Evolutionary conservation across 2,888 invertebrate genomes (phyloP).

Genomic region (Galerucella pusilla): DNA sequence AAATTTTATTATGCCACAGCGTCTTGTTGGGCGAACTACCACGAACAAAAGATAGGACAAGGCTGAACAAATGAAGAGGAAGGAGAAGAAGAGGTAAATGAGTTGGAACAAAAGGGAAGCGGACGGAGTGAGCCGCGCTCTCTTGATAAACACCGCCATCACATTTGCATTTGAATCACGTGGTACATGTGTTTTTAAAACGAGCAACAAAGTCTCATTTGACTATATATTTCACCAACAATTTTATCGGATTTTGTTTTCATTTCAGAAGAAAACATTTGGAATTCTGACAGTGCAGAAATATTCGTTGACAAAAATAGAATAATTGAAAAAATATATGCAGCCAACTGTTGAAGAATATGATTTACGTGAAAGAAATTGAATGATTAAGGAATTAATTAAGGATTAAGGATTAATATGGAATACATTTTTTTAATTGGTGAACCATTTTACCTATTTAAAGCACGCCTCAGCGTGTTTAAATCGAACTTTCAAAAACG

Average conservation of each 20-base stretch:
- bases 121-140: conserved; percentile 57
- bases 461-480: too few relatives aligned
- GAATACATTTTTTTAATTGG: too few relatives aligned
- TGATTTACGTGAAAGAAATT: too few relatives aligned
- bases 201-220: conserved; percentile 44
- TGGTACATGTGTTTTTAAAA: conserved; percentile 58
- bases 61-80: conserved; percentile 63
- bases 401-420: too few relatives aligned
- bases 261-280: conserved; percentile 29
- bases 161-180: conserved; percentile 64
- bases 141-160: conserved; percentile 64
- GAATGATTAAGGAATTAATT: too few relatives aligned
- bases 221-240: conserved; percentile 38
- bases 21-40: conserved; percentile 48
- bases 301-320: conserved; percentile 21
- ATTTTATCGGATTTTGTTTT: conserved; percentile 38
- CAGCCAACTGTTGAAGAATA: background rate
- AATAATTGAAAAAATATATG: background rate
- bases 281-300: conserved; percentile 11
- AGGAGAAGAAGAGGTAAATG: conserved; percentile 64
- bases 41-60: conserved; percentile 58
- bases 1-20: conserved; percentile 52
- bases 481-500: too few relatives aligned
- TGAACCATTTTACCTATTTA: too few relatives aligned
- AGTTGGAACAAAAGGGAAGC: conserved; percentile 63